phyloP scores from a whole-genome alignment of 2,888 invertebrate species.

The Cyaniris semiargus region DNA sequence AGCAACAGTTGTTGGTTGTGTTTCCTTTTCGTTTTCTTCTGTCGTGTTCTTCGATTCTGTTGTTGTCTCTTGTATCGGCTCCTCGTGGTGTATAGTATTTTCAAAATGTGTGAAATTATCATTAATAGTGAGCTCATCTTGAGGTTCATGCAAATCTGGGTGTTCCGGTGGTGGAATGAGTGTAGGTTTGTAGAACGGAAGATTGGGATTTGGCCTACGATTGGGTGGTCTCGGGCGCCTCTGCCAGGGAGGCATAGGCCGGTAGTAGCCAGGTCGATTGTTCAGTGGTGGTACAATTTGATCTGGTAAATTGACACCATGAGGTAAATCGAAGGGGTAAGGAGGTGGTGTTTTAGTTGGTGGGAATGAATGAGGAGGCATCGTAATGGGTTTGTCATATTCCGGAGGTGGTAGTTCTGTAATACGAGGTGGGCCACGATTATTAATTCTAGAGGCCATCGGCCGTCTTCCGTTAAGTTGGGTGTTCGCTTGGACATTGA shows the following conservation, averaged over 20 bases:
- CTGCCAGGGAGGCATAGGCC: conserved; percentile 85
- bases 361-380: conserved; percentile 67
- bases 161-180: conserved; percentile 72
- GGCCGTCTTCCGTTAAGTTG: conserved; percentile 84
- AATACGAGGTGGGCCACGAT: conserved; percentile 93
- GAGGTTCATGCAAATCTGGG: conserved; percentile 58
- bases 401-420: conserved; percentile 88
- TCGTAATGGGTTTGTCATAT: conserved; percentile 78
- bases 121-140: conserved; percentile 54
- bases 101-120: conserved; percentile 69
- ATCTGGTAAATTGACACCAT: conserved; percentile 87
- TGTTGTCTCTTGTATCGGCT: conserved; percentile 48
- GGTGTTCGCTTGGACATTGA: conserved; percentile 90
- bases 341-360: conserved; percentile 82
- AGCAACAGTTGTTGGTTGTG: conserved; percentile 51
- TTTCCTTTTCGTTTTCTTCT: conserved; percentile 52
- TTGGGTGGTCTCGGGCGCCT: conserved; percentile 80
- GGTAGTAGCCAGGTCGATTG: conserved; percentile 81
- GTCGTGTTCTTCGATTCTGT: conserved; percentile 46
- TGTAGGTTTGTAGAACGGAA: conserved; percentile 83
- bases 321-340: conserved; percentile 88
- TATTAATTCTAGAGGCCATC: conserved; percentile 89
- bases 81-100: conserved; percentile 60
- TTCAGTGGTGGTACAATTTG: conserved; percentile 84
- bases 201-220: conserved; percentile 75